A percentile compares a stretch with the other conserved stretches of the same genome.
Conservation (phyloP, 1,140 invertebrate species). For the Drosophila micromelanica region DNA sequence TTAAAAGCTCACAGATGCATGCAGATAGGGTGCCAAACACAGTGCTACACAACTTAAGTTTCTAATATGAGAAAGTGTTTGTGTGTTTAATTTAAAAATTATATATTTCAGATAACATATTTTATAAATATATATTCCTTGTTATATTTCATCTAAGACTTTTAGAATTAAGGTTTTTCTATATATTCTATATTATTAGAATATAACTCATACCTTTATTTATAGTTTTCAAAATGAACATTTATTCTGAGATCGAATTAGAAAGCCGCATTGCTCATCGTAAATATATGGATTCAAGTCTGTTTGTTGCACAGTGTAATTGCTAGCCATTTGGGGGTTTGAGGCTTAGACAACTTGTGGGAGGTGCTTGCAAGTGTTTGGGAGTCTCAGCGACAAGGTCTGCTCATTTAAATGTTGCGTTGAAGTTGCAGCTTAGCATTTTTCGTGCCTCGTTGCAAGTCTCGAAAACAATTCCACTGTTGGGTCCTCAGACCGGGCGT, state of each 20-base stretch:
- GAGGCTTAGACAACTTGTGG: background rate
- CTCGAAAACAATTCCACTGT: slow-evolving; percentile 47
- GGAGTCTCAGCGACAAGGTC: slow-evolving; percentile 32
- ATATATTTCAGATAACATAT: too few species aligned
- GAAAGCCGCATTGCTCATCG: too few species aligned
- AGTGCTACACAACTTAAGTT: slow-evolving; percentile 18
- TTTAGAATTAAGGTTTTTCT: too few species aligned
- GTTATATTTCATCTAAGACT: too few species aligned
- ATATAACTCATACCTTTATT: too few species aligned
- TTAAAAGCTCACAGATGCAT: slow-evolving; percentile 49
- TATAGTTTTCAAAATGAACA: too few species aligned
- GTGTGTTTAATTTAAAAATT: too few species aligned
- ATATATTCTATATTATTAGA: too few species aligned
- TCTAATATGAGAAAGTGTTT: background rate
- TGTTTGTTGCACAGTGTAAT: slow-evolving; percentile 25
- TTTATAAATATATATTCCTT: too few species aligned
- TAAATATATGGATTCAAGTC: too few species aligned
- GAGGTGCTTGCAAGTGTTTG: background rate
- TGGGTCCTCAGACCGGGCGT: background rate
- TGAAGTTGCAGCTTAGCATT: slow-evolving; percentile 51
- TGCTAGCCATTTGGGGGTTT: background rate
- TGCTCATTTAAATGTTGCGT: slow-evolving; percentile 46
- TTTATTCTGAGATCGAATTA: too few species aligned
- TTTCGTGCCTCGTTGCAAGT: slow-evolving; percentile 47
- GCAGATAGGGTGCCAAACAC: slow-evolving; percentile 21